These are phyloP conservation scores for Aspidiotus destructor DNA, from an alignment of 2,888 invertebrate genomes.

Conservation along the genomic window DNA sequence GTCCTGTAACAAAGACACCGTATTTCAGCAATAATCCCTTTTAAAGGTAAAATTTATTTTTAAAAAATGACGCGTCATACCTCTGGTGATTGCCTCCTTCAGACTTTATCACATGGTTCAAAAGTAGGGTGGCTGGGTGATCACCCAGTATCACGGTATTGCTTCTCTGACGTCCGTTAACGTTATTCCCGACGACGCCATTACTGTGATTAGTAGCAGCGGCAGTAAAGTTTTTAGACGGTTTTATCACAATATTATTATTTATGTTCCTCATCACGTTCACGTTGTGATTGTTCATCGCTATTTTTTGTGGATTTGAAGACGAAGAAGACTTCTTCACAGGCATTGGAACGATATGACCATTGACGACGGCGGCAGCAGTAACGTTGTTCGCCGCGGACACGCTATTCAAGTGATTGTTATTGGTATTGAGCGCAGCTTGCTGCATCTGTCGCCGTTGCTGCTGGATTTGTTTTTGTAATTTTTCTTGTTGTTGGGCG, in stretches of 20 bases:
- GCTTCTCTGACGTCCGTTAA: slow-evolving; percentile 35
- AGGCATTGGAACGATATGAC: too few species aligned
- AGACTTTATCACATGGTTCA: slow-evolving; percentile 44
- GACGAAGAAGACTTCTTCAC: too few species aligned
- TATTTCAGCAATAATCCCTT: not conserved
- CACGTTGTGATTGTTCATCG: not conserved
- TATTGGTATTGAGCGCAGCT: slow-evolving; percentile 35
- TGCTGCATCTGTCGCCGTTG: slow-evolving; percentile 39
- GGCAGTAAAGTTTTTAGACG: slow-evolving; percentile 33
- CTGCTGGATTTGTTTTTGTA: slow-evolving; percentile 44
- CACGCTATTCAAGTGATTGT: slow-evolving; percentile 4
- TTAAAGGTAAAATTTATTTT: not conserved
- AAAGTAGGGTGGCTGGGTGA: slow-evolving; percentile 46
- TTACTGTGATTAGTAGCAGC: slow-evolving; percentile 34
- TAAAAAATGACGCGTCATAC: not conserved
- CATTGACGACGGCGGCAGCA: not conserved
- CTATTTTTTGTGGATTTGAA: too few species aligned
- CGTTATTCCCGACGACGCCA: slow-evolving; percentile 33
- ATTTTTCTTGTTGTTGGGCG: slow-evolving; percentile 49
- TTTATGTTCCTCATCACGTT: slow-evolving; percentile 26
- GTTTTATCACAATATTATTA: slow-evolving; percentile 34
- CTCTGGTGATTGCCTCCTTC: slow-evolving; percentile 26
- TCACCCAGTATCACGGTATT: slow-evolving; percentile 36
- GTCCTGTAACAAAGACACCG: slow-evolving; percentile 40
- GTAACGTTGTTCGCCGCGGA: not conserved